These are phyloP conservation scores for Drosophila orena DNA, from an alignment of 1,140 invertebrate genomes.

Conservation along the genomic window DNA sequence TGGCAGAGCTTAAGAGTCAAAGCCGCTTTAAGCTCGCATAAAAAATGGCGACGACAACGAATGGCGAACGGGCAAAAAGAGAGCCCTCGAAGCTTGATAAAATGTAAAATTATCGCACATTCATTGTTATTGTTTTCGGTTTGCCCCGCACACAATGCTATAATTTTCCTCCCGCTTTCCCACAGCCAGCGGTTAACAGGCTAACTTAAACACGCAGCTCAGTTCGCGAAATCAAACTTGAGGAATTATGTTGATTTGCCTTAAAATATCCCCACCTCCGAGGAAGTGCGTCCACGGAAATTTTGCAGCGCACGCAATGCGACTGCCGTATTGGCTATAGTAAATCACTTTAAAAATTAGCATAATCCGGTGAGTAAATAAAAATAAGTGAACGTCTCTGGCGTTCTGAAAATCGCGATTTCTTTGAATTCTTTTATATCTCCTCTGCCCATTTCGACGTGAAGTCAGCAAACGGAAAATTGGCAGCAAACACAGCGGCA, in stretches of 20 bases:
- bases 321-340: constrained; percentile 62
- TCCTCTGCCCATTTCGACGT: constrained; percentile 8
- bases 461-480: constrained; percentile 41
- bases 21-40: constrained; percentile 81
- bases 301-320: constrained; percentile 71
- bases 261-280: constrained; percentile 39
- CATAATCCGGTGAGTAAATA: constrained; percentile 83
- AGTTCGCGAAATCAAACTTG: constrained; percentile 78
- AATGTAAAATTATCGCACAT: constrained; percentile 83
- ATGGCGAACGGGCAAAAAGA: constrained; percentile 28
- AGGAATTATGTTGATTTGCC: constrained; percentile 78
- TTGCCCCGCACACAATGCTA: constrained; percentile 11
- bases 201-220: constrained; percentile 76
- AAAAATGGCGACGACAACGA: constrained; percentile 79
- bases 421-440: constrained; percentile 38
- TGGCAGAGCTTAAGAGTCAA: constrained; percentile 74
- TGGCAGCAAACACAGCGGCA: constrained; percentile 26
- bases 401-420: constrained; percentile 54
- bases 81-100: constrained; percentile 75
- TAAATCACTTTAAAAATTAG: constrained; percentile 84
- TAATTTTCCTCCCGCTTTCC: constrained; percentile 16
- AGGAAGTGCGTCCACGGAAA: constrained; percentile 74
- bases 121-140: constrained; percentile 80
- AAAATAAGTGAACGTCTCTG: constrained; percentile 76
- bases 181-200: constrained; percentile 63